Evolutionary conservation across 2,113 vertebrate genomes (phyloP).

Genomic region (Cyphomyrus plagiostoma): DNA sequence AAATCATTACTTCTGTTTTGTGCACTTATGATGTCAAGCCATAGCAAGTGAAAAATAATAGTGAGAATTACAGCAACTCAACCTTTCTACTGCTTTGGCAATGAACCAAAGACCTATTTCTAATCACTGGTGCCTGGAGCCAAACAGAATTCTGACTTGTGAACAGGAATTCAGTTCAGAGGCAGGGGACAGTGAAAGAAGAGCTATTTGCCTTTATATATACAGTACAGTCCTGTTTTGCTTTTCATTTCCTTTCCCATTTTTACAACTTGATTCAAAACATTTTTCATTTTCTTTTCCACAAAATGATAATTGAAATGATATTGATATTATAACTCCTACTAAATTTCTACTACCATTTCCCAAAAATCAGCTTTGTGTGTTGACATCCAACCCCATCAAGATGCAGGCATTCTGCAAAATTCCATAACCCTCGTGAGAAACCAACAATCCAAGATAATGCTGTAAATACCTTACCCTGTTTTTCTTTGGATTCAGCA

Average conservation of each 20-base stretch:
- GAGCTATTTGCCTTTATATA: constrained; percentile 52
- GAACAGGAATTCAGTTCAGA: constrained; percentile 71
- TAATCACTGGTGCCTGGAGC: constrained; percentile 91
- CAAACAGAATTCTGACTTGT: constrained; percentile 79
- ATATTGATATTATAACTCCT: neutral
- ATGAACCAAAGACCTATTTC: constrained; percentile 91
- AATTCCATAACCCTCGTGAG: neutral
- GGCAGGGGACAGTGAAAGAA: constrained; percentile 66
- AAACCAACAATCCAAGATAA: neutral
- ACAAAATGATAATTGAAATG: neutral
- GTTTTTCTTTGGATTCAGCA: neutral
- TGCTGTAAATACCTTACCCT: neutral
- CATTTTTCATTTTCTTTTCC: neutral
- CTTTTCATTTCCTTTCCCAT: neutral
- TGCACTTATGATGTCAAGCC: constrained; percentile 47
- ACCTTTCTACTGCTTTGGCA: constrained; percentile 84
- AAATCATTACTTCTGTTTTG: neutral
- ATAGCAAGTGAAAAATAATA: constrained; percentile 54
- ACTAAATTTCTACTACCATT: neutral
- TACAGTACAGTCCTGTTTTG: neutral
- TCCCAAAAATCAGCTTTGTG: neutral
- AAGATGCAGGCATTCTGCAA: neutral
- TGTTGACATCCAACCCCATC: neutral
- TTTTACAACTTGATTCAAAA: neutral
- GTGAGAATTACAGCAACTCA: constrained; percentile 79